phyloP scores from a whole-genome alignment of 2,113 vertebrate species.

The Heptranchias perlo region DNA sequence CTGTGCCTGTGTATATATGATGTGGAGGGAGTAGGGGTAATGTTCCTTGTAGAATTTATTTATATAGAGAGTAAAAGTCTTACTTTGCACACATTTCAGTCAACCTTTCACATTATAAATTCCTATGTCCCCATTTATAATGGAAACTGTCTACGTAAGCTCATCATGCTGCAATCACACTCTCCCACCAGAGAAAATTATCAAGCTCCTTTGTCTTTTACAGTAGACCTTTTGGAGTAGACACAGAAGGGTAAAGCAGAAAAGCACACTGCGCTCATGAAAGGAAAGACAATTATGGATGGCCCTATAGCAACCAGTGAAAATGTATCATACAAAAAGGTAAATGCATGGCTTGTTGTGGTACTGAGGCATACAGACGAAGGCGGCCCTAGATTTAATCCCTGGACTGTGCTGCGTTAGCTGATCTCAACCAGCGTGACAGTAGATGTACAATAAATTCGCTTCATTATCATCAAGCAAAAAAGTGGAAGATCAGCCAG shows the following conservation, averaged over 20 bases:
- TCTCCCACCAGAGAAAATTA: not conserved
- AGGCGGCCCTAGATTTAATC: not conserved
- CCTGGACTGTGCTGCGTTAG: not conserved
- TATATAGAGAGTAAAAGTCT: not conserved
- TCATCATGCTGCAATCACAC: not conserved
- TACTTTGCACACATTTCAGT: not conserved
- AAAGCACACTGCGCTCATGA: not conserved
- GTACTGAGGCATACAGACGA: not conserved
- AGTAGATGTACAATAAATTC: not conserved
- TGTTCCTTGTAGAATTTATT: not conserved
- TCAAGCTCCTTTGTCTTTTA: not conserved
- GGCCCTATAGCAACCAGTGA: not conserved
- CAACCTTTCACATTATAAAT: not conserved
- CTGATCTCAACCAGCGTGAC: not conserved
- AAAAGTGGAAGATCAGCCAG: not conserved
- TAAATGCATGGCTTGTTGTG: not conserved
- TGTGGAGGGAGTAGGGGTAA: not conserved
- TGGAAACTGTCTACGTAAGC: not conserved
- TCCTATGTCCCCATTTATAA: not conserved
- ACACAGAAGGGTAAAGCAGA: not conserved
- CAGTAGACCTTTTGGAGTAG: not conserved
- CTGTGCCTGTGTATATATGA: not conserved
- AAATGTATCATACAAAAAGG: not conserved
- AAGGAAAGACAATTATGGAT: not conserved
- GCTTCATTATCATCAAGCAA: not conserved